Percentiles rank a stretch among this genome's conserved stretches.
Conservation (phyloP, 2,888 invertebrate species). For the Melinaea marsaeus region DNA sequence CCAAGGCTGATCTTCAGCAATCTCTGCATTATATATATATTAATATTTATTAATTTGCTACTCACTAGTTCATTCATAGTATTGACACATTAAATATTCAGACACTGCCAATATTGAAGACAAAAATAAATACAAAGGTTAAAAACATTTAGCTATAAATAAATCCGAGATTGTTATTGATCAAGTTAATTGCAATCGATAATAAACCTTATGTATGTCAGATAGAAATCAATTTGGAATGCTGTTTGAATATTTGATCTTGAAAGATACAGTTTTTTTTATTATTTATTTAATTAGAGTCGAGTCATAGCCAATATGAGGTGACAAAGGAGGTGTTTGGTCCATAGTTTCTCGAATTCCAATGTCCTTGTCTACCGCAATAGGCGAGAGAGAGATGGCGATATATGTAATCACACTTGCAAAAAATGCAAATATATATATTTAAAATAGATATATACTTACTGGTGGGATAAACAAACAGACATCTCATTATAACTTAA, state of each 20-base stretch:
- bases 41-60: neutral
- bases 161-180: neutral
- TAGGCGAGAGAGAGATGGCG: too few relatives aligned
- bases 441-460: too few relatives aligned
- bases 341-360: too few relatives aligned
- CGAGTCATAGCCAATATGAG: too few relatives aligned
- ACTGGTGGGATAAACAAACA: too few relatives aligned
- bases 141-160: conserved; percentile 1
- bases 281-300: neutral
- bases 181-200: neutral
- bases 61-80: neutral
- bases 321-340: too few relatives aligned
- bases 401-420: too few relatives aligned
- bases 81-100: neutral
- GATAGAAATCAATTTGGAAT: neutral
- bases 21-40: neutral
- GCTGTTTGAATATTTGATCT: neutral
- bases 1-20: too few relatives aligned
- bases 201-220: neutral
- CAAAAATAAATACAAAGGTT: neutral
- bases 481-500: too few relatives aligned
- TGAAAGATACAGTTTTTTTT: neutral
- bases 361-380: too few relatives aligned
- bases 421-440: too few relatives aligned
- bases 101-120: neutral